Base-by-base conservation (phyloP, 2,888 invertebrate genomes). In the Drosophila neotestacea region DNA sequence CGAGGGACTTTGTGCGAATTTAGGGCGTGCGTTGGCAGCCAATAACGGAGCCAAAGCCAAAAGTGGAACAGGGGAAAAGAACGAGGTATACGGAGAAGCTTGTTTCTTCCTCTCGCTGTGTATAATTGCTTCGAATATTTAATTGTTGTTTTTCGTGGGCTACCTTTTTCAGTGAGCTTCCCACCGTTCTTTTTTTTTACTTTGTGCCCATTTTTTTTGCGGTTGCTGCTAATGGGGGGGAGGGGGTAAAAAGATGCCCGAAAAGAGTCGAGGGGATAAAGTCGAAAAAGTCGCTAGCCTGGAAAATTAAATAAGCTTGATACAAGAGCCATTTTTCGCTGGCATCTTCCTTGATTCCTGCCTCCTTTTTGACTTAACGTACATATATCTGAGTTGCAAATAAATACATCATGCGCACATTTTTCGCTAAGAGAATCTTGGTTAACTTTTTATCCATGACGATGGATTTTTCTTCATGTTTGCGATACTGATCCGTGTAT, bases 71-170 rank as follows among this genome's bases (percentile, higher is more conserved):
- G 55, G 22, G 13, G 13, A 34, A 4, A 7, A 47, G 39, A 32
- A 16, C 5, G n/a, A 38, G 48, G 48, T 1, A 11, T 4, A 4
- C 2, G 32, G 2, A 32, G 30, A 9, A 27, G 50, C n/a, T 56
- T 30, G 42, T 38, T 51, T 65, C 44, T 47, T 75, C 30, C 48
- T 32, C 38, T 56, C 34, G 50, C 55, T 58, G 55, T 64, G 64
- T 66, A 52, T 83, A 86, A 86, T 82, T 83, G 81, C 65, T 63
- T 75, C 78, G 78, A 78, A 87, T 84, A 86, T 75, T 87, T 87
- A 70, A 87, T 85, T 72, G 72, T 69, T 60, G 77, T 63, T 66
- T 73, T 61, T 70, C 28, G 56, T 59, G 39, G 42, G 32, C 62
- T 47, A 58, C 44, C 51, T 55, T 56, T 41, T 16, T 16, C 47